These are phyloP conservation scores for Chrysotoxum bicinctum DNA, from an alignment of 2,888 invertebrate species.

Conservation along the genomic window DNA sequence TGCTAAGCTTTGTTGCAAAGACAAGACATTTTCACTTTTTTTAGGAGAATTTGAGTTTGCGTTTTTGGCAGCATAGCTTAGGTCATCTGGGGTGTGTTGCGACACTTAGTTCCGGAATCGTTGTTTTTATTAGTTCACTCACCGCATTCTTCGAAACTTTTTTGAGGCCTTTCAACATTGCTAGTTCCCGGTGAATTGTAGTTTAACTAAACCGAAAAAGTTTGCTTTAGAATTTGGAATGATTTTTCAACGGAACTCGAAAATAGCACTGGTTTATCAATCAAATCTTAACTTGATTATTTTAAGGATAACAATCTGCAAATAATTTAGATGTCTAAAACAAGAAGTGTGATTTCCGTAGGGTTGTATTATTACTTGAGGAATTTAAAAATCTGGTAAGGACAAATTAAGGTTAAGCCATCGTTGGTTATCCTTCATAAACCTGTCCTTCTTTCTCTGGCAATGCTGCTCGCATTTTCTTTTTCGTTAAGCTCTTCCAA, in stretches of 20 bases:
- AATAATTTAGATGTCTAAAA: background rate
- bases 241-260: no score
- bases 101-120: background rate
- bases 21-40: background rate
- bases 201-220: no score
- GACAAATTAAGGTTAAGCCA: no score
- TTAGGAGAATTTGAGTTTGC: background rate
- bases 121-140: background rate
- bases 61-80: constrained; percentile 4
- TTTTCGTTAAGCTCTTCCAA: no score
- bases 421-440: no score
- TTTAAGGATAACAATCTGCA: background rate
- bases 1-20: background rate
- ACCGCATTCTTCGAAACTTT: background rate
- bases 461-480: no score
- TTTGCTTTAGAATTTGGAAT: no score
- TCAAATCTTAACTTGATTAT: no score
- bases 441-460: no score
- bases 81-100: constrained; percentile 5
- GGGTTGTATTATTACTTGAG: background rate
- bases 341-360: background rate
- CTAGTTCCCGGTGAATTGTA: no score
- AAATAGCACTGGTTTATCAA: no score
- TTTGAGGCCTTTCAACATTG: no score
- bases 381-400: constrained; percentile 4